A percentile compares a stretch with the other conserved stretches of the same genome.
Evolutionary conservation across 2,888 invertebrate genomes (phyloP).

Genomic region (Dioctria linearis): DNA sequence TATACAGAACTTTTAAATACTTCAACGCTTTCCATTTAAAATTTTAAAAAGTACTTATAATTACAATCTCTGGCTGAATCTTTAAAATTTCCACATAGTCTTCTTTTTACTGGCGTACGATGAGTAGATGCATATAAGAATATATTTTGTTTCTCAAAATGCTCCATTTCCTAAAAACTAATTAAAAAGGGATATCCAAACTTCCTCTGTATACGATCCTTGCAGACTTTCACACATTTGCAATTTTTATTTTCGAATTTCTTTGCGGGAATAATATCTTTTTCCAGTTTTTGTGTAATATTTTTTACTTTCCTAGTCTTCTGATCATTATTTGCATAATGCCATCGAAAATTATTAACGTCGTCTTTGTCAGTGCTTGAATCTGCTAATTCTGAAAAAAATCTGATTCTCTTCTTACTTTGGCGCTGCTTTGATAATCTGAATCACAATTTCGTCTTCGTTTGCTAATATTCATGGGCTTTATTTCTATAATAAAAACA

Average conservation of each 20-base stretch:
- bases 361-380: constrained; percentile 52
- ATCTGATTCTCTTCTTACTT: constrained; percentile 21
- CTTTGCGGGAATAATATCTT: constrained; percentile 43
- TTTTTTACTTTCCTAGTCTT: constrained; percentile 48
- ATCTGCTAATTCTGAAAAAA: constrained; percentile 51
- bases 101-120: constrained; percentile 32
- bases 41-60: neutral
- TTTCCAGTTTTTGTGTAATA: constrained; percentile 29
- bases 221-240: constrained; percentile 43
- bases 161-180: constrained; percentile 45
- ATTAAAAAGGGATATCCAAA: neutral
- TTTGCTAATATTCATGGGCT: too few relatives aligned
- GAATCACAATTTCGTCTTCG: too few relatives aligned
- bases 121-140: constrained; percentile 11
- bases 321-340: constrained; percentile 55
- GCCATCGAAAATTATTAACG: constrained; percentile 54
- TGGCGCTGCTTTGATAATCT: too few relatives aligned
- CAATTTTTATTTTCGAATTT: constrained; percentile 53
- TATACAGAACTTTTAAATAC: constrained; percentile 37
- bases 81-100: constrained; percentile 16
- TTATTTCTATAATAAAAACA: too few relatives aligned
- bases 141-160: constrained; percentile 42
- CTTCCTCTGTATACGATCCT: neutral
- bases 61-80: too few relatives aligned
- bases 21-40: neutral